Evolutionary conservation across 2,113 vertebrate species (phyloP).

Genomic region (Reinhardtius hippoglossoides): DNA sequence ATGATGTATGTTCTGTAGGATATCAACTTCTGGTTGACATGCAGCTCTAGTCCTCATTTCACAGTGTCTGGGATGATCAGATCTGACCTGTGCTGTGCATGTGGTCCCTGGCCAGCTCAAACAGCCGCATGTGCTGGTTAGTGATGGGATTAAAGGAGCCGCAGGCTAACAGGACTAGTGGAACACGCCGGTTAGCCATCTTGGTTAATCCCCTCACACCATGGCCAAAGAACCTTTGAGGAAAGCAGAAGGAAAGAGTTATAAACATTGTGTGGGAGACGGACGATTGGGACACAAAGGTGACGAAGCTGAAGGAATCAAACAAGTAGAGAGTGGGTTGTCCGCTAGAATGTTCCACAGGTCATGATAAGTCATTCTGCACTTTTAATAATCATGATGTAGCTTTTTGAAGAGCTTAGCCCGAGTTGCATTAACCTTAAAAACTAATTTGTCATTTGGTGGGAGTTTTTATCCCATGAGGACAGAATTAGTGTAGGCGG

Average conservation of each 20-base stretch:
- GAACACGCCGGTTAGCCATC: conserved; percentile 85
- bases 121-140: conserved; percentile 93
- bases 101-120: conserved; percentile 93
- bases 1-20: not conserved
- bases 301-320: not conserved
- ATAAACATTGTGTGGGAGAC: not conserved
- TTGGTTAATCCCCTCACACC: conserved; percentile 44
- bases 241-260: conserved; percentile 9
- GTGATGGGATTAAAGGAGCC: conserved; percentile 96
- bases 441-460: not conserved
- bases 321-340: not conserved
- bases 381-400: not conserved
- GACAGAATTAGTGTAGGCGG: not conserved
- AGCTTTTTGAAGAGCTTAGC: not conserved
- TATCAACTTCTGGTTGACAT: not conserved
- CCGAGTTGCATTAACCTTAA: conserved; percentile 1
- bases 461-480: conserved; percentile 6
- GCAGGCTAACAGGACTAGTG: conserved; percentile 89
- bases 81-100: conserved; percentile 90
- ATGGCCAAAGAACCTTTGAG: conserved; percentile 42
- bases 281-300: not conserved
- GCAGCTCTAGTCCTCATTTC: no score
- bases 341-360: not conserved
- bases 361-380: not conserved
- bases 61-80: not conserved